Base-by-base conservation (phyloP, 1,140 invertebrate genomes). In the Hetaerina americana region DNA sequence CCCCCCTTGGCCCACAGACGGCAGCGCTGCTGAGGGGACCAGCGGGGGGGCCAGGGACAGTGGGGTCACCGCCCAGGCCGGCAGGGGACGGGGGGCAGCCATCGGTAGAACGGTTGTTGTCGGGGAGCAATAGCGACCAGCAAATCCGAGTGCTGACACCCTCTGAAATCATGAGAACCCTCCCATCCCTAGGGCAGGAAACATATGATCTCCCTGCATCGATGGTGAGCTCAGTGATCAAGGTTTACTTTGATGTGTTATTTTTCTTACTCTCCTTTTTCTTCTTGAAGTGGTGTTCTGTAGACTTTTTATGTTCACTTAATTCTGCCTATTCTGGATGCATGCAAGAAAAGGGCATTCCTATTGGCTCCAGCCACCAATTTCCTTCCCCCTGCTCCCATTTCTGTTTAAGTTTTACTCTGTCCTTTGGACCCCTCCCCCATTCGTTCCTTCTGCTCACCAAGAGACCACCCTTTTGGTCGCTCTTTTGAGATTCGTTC, bases 111-210 rank as follows among this genome's bases (percentile, higher is more conserved):
- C 79, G 77, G 75, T 79, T 75, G 73, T 74, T 76, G 75, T 72
- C 70, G 29, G 68, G n/a, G 40, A 25, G 40, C 68, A 29, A 82
- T 77, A 80, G 81, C 79, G 90, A 92, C 83, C 88, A 90, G 81
- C 89, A 91, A 82, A 92, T 92, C 83, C 87, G 90, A 81, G 90
- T 92, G 82, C 86, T 92, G 80, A 92, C 91, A 77, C 90, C 90
- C 75, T 91, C 89, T 76, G 90, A 92, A 87, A 92, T 92, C 80
- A 92, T 92, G 90, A 87, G 89, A 84, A 92, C 90, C 79, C 87
- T 92, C 81, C 90, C 91, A 79, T 90, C 89, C 81, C 86, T 92
- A 81, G 84, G 83, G 82, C 88, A 88, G 84, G 87, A 89, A 83
- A 84, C 83, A 80, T 88, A 87, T 82, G 87, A 87, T 80, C 81